Percentiles rank a stretch among this genome's conserved stretches.
Evolutionary conservation across 2,888 invertebrate genomes (phyloP).

Genomic region (Microctonus aethiopoides): DNA sequence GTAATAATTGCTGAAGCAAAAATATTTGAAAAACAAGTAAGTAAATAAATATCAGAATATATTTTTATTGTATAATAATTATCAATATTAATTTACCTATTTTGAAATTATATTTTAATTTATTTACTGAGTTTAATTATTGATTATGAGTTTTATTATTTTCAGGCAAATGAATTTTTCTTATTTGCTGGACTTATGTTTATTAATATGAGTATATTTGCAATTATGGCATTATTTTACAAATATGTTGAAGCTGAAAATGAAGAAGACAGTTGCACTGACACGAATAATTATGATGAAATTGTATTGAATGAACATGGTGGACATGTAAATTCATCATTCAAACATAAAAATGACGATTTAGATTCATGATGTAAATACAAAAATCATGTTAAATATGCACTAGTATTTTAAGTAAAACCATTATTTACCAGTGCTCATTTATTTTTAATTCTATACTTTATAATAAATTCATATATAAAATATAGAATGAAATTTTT

Average conservation of each 20-base stretch:
- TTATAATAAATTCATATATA: not conserved
- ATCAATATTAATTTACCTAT: not conserved
- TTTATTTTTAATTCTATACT: not conserved
- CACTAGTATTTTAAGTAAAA: too few species aligned
- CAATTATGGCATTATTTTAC: conserved; percentile 83
- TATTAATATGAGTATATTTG: conserved; percentile 84
- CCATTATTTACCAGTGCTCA: not conserved
- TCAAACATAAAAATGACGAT: conserved; percentile 18
- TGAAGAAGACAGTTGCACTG: not conserved
- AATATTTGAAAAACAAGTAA: conserved; percentile 81
- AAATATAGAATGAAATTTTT: not conserved
- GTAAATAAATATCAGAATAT: conserved; percentile 24
- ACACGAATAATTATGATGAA: conserved; percentile 10
- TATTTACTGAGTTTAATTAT: too few species aligned
- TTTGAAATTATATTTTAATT: not conserved
- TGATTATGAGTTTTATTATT: conserved; percentile 4
- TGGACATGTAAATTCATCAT: conserved; percentile 32
- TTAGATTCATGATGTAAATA: not conserved
- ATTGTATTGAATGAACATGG: conserved; percentile 35
- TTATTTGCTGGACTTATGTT: conserved; percentile 89
- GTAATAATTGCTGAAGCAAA: conserved; percentile 86
- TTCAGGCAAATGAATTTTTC: conserved; percentile 86
- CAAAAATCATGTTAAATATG: too few species aligned
- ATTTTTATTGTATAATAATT: not conserved
- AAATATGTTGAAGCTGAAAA: conserved; percentile 72